Conservation (phyloP, 2,888 invertebrate species). For the Galerucella nymphaeae region DNA sequence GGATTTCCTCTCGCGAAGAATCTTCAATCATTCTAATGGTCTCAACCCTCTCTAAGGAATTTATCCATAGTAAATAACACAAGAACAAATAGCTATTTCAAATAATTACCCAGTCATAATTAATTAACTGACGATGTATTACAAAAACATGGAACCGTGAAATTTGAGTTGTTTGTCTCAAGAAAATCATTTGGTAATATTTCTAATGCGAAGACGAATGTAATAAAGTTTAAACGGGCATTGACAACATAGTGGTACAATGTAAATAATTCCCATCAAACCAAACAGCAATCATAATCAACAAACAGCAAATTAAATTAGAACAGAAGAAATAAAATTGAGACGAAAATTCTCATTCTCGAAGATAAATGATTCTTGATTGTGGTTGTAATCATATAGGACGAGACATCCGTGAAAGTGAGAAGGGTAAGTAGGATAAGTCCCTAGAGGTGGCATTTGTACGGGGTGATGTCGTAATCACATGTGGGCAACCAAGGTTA, state of each 20-base stretch:
- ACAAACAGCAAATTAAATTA: conserved; percentile 35
- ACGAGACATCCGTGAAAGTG: conserved; percentile 37
- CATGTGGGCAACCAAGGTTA: conserved; percentile 61
- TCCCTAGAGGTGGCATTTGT: conserved; percentile 55
- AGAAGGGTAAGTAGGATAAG: conserved; percentile 36
- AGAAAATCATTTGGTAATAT: not conserved
- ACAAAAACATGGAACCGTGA: not conserved
- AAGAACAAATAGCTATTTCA: conserved; percentile 7
- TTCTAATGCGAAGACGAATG: not conserved
- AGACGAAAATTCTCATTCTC: conserved; percentile 42
- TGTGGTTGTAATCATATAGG: conserved; percentile 51
- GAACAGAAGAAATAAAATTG: conserved; percentile 33
- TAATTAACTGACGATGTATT: not conserved
- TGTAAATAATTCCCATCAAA: conserved; percentile 4
- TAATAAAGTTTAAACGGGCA: not conserved
- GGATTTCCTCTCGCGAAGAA: conserved; percentile 1
- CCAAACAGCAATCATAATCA: conserved; percentile 19
- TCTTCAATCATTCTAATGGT: conserved; percentile 5
- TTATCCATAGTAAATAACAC: not conserved
- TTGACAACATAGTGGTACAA: not conserved
- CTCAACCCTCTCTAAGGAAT: not conserved
- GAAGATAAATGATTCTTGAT: conserved; percentile 54
- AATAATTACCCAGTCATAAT: not conserved
- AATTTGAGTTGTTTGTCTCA: not conserved
- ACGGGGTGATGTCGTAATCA: conserved; percentile 59